Percentiles rank a stretch among this genome's conserved stretches.
Conservation (phyloP, 2,797 vertebrate genomes). For the Prionace glauca region DNA sequence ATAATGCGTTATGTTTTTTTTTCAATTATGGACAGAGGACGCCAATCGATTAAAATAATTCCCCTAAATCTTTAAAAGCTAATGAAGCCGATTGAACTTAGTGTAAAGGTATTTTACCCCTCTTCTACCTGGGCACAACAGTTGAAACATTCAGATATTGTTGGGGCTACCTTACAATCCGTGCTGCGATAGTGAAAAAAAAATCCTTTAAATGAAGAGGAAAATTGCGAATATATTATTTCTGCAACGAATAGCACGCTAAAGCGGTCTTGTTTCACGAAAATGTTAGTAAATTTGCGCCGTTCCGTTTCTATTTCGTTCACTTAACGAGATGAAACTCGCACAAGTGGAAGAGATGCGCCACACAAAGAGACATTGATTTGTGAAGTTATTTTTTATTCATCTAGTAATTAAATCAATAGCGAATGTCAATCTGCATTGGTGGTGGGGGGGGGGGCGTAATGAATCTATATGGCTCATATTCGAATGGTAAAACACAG, state of each 20-base stretch:
- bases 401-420: conserved; percentile 38
- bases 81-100: background rate
- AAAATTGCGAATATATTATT: background rate
- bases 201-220: background rate
- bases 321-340: background rate
- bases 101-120: background rate
- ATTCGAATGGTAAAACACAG: conserved; percentile 9
- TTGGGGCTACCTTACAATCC: background rate
- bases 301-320: background rate
- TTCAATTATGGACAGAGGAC: background rate
- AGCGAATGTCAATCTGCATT: conserved; percentile 24
- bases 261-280: background rate
- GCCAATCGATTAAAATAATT: background rate
- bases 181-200: background rate
- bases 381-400: conserved; percentile 33
- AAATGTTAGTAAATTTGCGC: background rate
- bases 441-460: background rate
- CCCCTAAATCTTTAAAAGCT: background rate
- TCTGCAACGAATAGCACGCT: background rate
- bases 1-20: background rate
- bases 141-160: background rate
- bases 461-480: background rate
- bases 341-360: background rate
- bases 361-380: background rate
- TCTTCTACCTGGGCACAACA: background rate